A percentile compares a stretch with the other conserved stretches of the same genome.
Conservation (phyloP, 2,113 vertebrate genomes). For the Syngnathus floridae region DNA sequence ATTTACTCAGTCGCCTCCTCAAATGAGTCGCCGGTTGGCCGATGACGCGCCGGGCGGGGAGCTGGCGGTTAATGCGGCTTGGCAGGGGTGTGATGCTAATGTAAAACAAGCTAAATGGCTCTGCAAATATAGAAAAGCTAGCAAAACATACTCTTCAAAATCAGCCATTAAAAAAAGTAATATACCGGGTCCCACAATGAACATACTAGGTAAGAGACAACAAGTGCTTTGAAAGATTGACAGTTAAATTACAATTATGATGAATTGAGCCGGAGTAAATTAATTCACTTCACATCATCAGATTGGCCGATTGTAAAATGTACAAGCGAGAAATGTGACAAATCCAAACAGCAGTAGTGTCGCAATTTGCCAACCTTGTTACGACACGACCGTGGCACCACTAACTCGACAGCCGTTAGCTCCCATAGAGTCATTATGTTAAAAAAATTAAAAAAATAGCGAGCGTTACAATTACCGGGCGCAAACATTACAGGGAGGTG, state of each 20-base stretch:
- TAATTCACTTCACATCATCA: not conserved
- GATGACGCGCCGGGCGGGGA: conserved; percentile 33
- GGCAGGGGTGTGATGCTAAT: conserved; percentile 2
- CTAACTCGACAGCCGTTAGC: conserved; percentile 13
- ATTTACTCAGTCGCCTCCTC: conserved; percentile 40
- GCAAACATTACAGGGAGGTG: conserved; percentile 46
- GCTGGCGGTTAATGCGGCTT: conserved; percentile 7
- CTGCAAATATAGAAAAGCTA: not conserved
- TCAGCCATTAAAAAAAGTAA: not conserved
- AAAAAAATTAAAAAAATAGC: conserved; percentile 44
- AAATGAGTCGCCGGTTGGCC: conserved; percentile 43
- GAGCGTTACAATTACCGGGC: conserved; percentile 1
- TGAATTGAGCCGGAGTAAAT: not conserved
- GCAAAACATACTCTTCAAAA: not conserved
- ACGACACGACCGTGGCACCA: conserved; percentile 4
- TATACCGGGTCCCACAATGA: not conserved
- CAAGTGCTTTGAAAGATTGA: not conserved
- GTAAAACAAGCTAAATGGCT: conserved; percentile 11
- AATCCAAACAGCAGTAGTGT: not conserved
- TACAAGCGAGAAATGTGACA: conserved; percentile 10
- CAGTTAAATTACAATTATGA: too few species aligned
- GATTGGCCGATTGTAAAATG: conserved; percentile 11
- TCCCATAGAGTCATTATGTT: conserved; percentile 30
- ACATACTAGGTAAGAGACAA: not conserved
- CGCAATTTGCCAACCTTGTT: conserved; percentile 7